These are phyloP conservation scores for Metacarcinus magister DNA, from an alignment of 2,888 invertebrate species.

Conservation along the genomic window DNA sequence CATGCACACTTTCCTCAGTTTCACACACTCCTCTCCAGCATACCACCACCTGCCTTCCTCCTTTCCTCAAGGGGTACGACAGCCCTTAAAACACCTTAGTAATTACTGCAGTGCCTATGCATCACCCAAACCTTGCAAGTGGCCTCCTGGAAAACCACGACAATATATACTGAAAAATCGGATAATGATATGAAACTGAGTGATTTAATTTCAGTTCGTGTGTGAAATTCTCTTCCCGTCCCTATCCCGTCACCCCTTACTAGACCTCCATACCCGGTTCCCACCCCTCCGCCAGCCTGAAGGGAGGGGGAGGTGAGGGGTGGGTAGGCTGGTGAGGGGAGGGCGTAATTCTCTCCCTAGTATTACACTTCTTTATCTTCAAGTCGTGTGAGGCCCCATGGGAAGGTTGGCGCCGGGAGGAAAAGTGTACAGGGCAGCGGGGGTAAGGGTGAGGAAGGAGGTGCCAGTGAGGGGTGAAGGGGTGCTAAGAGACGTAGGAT, in stretches of 20 bases:
- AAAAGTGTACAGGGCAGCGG: background rate
- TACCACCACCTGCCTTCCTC: background rate
- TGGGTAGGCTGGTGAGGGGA: background rate
- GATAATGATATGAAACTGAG: background rate
- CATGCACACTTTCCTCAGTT: background rate
- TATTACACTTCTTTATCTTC: slow-evolving; percentile 41
- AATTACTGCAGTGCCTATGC: slow-evolving; percentile 38
- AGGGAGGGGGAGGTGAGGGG: background rate
- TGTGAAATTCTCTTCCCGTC: background rate
- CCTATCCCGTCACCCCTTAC: background rate
- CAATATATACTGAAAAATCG: background rate
- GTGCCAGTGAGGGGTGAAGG: background rate
- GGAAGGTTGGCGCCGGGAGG: background rate
- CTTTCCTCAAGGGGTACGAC: background rate
- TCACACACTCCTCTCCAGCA: background rate
- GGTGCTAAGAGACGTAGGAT: background rate
- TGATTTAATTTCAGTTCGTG: slow-evolving; percentile 16
- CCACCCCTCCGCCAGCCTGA: background rate
- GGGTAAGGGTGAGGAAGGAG: background rate
- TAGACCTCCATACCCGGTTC: background rate
- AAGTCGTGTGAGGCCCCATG: background rate
- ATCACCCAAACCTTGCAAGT: slow-evolving; percentile 5
- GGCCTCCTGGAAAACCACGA: background rate
- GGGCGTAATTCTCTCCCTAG: slow-evolving; percentile 14
- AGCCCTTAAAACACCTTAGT: background rate